Evolutionary conservation across 2,888 invertebrate genomes (phyloP).

Genomic region (Trimorus sp.): DNA sequence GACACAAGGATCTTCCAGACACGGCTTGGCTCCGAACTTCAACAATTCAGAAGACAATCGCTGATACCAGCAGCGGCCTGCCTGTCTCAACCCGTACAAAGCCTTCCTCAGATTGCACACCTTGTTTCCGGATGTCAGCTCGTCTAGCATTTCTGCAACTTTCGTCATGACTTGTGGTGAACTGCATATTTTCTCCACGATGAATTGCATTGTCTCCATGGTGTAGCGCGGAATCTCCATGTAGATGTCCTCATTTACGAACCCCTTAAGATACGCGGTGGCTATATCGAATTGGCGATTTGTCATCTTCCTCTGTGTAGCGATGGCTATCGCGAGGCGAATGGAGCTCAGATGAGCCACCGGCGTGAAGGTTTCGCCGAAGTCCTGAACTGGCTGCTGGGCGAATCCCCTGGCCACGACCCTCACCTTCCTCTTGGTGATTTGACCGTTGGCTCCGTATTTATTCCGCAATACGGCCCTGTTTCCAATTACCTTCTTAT

Average conservation of each 20-base stretch:
- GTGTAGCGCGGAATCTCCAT: slow-evolving; percentile 34
- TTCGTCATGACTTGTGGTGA: not conserved
- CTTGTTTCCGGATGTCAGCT: slow-evolving; percentile 18
- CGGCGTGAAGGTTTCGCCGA: not conserved
- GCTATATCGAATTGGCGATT: slow-evolving; percentile 49
- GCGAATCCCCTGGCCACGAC: slow-evolving; percentile 11
- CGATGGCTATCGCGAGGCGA: slow-evolving; percentile 8
- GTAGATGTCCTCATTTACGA: slow-evolving; percentile 48
- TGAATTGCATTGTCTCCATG: slow-evolving; percentile 19
- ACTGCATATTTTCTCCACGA: slow-evolving; percentile 8
- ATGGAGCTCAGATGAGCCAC: slow-evolving; percentile 6
- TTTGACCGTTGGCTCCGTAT: not conserved
- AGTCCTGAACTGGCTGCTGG: slow-evolving; percentile 2
- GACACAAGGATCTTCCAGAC: slow-evolving; percentile 27
- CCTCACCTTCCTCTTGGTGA: slow-evolving; percentile 15
- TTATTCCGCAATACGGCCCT: slow-evolving; percentile 6
- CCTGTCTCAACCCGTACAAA: slow-evolving; percentile 43
- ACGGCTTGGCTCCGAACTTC: slow-evolving; percentile 13
- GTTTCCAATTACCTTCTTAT: not conserved
- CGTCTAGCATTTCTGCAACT: not conserved
- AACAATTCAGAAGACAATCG: slow-evolving; percentile 15
- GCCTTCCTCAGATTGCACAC: slow-evolving; percentile 37
- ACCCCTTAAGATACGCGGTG: too few species aligned
- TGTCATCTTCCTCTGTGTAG: not conserved
- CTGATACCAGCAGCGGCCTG: slow-evolving; percentile 43